Percentiles rank a stretch among this genome's conserved stretches.
Evolutionary conservation across 2,797 vertebrate species (phyloP).

Genomic region (Pelochelys cantorii): DNA sequence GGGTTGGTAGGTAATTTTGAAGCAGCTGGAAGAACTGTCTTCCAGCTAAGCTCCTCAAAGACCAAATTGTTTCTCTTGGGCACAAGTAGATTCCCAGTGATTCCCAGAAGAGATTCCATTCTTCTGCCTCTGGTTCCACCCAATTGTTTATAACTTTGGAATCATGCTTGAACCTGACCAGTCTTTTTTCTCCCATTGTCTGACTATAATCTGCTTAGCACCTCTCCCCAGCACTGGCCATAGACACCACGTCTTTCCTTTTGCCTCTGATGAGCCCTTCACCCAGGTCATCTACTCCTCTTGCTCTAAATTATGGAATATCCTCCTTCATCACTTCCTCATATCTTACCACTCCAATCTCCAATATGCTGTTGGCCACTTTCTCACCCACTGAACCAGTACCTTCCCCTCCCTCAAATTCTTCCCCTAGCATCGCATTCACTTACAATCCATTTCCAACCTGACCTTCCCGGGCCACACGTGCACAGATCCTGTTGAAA

Average conservation of each 20-base stretch:
- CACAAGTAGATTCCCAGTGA: not conserved
- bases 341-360: not conserved
- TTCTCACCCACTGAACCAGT: not conserved
- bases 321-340: not conserved
- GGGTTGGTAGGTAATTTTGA: not conserved
- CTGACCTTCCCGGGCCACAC: not conserved
- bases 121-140: fast-evolving
- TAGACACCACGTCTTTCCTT: not conserved
- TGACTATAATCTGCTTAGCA: not conserved
- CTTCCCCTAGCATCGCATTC: fast-evolving
- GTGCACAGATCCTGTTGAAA: not conserved
- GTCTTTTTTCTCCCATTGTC: not conserved
- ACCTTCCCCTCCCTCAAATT: not conserved
- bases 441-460: not conserved
- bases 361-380: not conserved
- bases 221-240: not conserved
- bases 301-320: not conserved
- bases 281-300: not conserved
- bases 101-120: not conserved
- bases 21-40: not conserved
- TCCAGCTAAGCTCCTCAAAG: not conserved
- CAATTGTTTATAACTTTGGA: not conserved
- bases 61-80: not conserved
- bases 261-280: not conserved
- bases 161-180: not conserved